Base-by-base conservation (phyloP, 2,797 vertebrate species). In the Chloroceryle amazona region DNA sequence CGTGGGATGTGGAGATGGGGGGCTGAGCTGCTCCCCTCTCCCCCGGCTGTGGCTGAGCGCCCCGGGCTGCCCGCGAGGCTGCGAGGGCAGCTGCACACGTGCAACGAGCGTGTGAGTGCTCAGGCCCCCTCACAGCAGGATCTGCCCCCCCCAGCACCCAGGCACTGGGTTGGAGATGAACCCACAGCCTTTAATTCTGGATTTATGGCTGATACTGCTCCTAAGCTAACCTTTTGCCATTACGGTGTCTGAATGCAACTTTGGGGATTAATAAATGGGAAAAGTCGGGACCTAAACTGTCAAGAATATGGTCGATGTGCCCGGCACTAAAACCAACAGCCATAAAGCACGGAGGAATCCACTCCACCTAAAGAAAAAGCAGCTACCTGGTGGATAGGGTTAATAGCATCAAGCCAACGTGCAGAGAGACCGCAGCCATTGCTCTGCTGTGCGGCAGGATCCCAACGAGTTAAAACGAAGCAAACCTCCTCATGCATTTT, bases 401-500 rank as follows among this genome's bases (percentile, higher is more conserved):
- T 94, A 86, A 78, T 2, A 51, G 35, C 79, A 55, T 7, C 26
- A 6, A 83, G 37, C 65, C 82, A 21, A n/a, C 5, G 2, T 9
- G 81, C 57, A 25, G 4, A 7, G 68, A 51, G 76, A 28, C 23
- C 2, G 8, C 15, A 21, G 82, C 68, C 57, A 4, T 20, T 4
- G 1, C 60, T 14, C 6, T 10, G 49, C 49, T 16, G 39, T 4
- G 15, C 23, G 9, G 31, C 86, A 61, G 84, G 81, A 74, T 52
- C 93, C 80, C 85, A 55, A 96, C 81, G 95, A 91, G 96, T 96
- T 97, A 96, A 97, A 96, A 4, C 0, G 26, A 16, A 90, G 70
- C 89, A 78, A 92, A 96, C 88, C 72, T 92, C 47, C 76, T 67
- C 78, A 46, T 44, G 92, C 91, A 20, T 93, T 96, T 89, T 91